Evolutionary conservation across 2,113 vertebrate genomes (phyloP).

Genomic region (Lepidothrix coronata): DNA sequence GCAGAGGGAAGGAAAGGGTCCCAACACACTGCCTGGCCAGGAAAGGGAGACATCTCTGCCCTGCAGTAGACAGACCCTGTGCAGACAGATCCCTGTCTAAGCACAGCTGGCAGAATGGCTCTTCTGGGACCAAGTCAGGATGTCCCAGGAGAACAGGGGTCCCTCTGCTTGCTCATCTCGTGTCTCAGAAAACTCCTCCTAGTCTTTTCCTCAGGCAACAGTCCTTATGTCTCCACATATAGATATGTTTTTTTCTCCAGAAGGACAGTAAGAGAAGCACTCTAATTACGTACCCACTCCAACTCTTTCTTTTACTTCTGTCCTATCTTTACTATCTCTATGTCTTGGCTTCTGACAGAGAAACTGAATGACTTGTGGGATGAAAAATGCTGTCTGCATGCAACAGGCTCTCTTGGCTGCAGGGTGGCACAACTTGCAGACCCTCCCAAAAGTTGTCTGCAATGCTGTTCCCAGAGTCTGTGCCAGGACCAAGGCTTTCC

Average conservation of each 20-base stretch:
- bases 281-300: background rate
- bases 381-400: background rate
- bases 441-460: background rate
- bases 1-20: background rate
- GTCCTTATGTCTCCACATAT: background rate
- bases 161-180: background rate
- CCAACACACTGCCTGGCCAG: background rate
- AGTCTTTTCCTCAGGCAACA: background rate
- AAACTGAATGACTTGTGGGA: background rate
- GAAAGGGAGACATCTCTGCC: background rate
- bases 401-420: background rate
- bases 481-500: background rate
- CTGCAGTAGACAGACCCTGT: background rate
- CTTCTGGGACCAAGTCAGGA: background rate
- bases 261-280: background rate
- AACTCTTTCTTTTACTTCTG: background rate
- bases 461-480: background rate
- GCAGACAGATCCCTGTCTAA: background rate
- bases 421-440: background rate
- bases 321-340: background rate
- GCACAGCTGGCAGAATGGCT: background rate
- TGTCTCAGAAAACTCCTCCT: background rate
- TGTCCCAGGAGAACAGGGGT: background rate
- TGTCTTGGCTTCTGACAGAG: background rate
- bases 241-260: background rate